phyloP scores from a whole-genome alignment of 1,140 invertebrate genomes.

The Archivesica marissinica region DNA sequence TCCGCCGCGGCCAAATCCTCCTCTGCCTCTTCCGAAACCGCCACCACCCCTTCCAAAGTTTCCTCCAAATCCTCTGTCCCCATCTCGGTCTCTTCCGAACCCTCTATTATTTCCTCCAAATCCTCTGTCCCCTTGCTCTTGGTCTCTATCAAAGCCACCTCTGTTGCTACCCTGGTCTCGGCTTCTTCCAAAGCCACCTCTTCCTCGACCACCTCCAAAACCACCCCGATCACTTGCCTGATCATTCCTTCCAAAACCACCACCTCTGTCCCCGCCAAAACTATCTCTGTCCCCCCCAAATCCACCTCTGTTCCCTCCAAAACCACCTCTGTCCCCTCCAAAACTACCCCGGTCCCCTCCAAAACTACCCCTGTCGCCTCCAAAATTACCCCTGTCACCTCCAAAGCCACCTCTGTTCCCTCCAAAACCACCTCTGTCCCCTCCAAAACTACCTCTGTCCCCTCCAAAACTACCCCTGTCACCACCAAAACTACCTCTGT shows the following conservation, averaged over 20 bases:
- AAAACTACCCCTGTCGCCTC: conserved; percentile 7
- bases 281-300: neutral
- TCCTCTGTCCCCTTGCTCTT: neutral
- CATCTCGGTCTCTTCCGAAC: neutral
- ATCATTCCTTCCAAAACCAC: neutral
- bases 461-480: neutral
- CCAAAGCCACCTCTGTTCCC: neutral
- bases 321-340: neutral
- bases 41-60: too few relatives aligned
- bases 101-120: neutral
- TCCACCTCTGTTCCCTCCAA: neutral
- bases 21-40: neutral
- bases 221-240: neutral
- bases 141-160: conserved; percentile 5
- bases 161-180: neutral
- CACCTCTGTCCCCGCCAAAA: too few relatives aligned
- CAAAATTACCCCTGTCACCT: neutral
- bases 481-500: neutral
- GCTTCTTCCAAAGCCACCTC: conserved; percentile 16
- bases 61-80: neutral
- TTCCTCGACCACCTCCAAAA: neutral
- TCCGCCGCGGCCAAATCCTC: neutral
- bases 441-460: neutral
- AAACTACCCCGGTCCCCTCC: neutral
- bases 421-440: neutral